Percentiles rank a stretch among this genome's conserved stretches.
Evolutionary conservation across 2,888 invertebrate genomes (phyloP).

Genomic region (Chelonus formosanus): DNA sequence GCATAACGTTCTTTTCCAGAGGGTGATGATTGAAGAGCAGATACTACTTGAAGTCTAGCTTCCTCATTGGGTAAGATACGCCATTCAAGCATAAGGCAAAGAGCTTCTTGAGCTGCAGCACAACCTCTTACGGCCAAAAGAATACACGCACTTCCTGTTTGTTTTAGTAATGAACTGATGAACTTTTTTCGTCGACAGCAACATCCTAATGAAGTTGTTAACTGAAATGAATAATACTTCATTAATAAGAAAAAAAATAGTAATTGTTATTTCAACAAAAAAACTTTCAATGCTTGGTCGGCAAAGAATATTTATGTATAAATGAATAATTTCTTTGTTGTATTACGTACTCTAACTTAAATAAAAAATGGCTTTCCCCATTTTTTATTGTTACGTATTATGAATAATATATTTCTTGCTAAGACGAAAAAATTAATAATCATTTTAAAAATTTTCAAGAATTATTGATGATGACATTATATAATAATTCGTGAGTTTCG

Average conservation of each 20-base stretch:
- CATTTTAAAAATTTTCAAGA: too few species aligned
- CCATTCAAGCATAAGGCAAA: slow-evolving; percentile 82
- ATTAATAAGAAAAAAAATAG: not conserved
- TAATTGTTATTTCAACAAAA: too few species aligned
- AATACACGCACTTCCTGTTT: slow-evolving; percentile 76
- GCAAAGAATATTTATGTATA: too few species aligned
- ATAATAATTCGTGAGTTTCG: too few species aligned
- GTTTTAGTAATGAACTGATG: slow-evolving; percentile 73
- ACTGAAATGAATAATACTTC: slow-evolving; percentile 58
- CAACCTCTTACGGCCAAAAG: slow-evolving; percentile 76
- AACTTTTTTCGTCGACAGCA: slow-evolving; percentile 81
- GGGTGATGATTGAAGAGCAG: slow-evolving; percentile 77
- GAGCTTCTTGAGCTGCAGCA: slow-evolving; percentile 72
- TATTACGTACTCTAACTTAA: too few species aligned
- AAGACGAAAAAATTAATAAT: too few species aligned
- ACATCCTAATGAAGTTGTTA: slow-evolving; percentile 72
- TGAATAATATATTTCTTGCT: too few species aligned
- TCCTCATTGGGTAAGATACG: slow-evolving; percentile 73
- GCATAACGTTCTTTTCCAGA: slow-evolving; percentile 75
- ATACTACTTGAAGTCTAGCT: slow-evolving; percentile 75
- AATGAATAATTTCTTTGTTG: too few species aligned
- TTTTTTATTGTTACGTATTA: too few species aligned
- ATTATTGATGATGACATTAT: too few species aligned
- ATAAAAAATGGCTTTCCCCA: too few species aligned
- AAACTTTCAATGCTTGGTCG: too few species aligned